Percentiles rank a stretch among this genome's conserved stretches.
Evolutionary conservation across 2,113 vertebrate species (phyloP).

Genomic region (Anarrhichthys ocellatus): DNA sequence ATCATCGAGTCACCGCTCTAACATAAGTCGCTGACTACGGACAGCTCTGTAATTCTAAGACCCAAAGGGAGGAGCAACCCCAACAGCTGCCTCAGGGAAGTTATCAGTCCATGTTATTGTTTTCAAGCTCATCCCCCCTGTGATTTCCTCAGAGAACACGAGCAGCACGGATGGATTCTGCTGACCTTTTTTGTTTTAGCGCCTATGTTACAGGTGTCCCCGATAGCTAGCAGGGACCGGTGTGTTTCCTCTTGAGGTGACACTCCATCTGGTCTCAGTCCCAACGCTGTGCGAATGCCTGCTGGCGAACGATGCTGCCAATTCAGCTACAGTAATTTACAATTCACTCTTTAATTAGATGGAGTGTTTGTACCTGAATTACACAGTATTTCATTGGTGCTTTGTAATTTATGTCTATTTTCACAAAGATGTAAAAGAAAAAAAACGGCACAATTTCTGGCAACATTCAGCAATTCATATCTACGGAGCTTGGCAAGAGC

Average conservation of each 20-base stretch:
- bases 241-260: conserved; percentile 25
- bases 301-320: conserved; percentile 28
- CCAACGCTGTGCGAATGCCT: conserved; percentile 21
- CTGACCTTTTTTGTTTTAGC: conserved; percentile 72
- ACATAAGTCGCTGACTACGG: conserved; percentile 68
- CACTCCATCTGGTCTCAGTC: conserved; percentile 53
- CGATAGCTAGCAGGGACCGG: conserved; percentile 21
- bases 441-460: neutral
- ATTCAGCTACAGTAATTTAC: conserved; percentile 35
- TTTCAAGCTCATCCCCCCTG: conserved; percentile 62
- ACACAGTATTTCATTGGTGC: neutral
- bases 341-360: conserved; percentile 35
- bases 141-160: conserved; percentile 64
- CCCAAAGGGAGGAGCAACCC: conserved; percentile 68
- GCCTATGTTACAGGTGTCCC: conserved; percentile 60
- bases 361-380: conserved; percentile 34
- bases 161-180: conserved; percentile 49
- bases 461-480: neutral
- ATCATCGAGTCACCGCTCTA: conserved; percentile 54
- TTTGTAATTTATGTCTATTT: neutral
- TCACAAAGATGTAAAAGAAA: neutral
- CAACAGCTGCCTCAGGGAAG: conserved; percentile 66
- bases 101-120: conserved; percentile 75
- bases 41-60: conserved; percentile 56
- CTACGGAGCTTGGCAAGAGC: neutral